A percentile compares a stretch with the other conserved stretches of the same genome.
Conservation (phyloP, 2,888 invertebrate genomes). For the Ceriagrion tenellum region DNA sequence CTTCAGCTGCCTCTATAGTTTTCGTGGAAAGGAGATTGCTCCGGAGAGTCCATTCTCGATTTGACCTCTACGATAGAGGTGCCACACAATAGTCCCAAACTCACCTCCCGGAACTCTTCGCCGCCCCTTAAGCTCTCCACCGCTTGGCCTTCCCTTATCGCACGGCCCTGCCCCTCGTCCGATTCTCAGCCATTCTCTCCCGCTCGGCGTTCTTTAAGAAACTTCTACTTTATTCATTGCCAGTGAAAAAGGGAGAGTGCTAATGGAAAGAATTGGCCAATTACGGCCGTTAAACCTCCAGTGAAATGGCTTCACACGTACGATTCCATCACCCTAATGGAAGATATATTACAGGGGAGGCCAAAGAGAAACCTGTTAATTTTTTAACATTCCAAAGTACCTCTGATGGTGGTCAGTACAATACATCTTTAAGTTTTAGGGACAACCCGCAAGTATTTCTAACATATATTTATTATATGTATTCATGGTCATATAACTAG, state of each 20-base stretch:
- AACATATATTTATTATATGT: no score
- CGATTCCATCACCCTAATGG: background rate
- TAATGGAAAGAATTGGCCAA: background rate
- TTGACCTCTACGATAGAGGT: background rate
- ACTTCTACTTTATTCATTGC: background rate
- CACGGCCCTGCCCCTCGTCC: background rate
- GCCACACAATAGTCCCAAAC: background rate
- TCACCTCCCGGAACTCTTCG: background rate
- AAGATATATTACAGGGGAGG: background rate
- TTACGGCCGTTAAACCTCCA: background rate
- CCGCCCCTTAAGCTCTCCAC: background rate
- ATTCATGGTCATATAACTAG: no score
- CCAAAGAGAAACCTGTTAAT: background rate
- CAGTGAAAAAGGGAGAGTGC: background rate
- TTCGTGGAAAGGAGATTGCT: no score
- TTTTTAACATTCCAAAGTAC: background rate
- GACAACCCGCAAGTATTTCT: no score
- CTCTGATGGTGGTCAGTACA: no score
- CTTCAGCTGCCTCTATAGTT: no score
- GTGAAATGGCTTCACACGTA: background rate
- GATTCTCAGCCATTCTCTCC: background rate
- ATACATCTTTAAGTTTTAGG: no score
- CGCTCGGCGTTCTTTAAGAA: background rate
- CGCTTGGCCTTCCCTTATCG: background rate
- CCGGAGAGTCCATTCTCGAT: no score